Base-by-base conservation (phyloP, 2,888 invertebrate genomes). In the Acleris literana region DNA sequence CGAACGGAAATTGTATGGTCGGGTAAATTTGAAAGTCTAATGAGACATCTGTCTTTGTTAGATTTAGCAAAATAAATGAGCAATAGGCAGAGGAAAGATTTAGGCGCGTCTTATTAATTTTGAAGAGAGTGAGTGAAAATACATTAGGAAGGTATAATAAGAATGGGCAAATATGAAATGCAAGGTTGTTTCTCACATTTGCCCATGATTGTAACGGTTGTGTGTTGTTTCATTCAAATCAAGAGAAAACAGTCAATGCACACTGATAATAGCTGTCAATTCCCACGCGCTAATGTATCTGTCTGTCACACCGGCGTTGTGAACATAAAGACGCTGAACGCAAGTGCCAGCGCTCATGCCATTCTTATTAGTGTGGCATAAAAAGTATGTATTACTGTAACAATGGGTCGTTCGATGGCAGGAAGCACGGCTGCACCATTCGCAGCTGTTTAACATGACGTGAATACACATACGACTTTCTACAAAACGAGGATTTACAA, bases 341-440 rank as follows among this genome's bases (percentile, higher is more conserved):
- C 69, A 70, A 73, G 74, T 76, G 73, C 69, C 63, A 75, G 71
- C 70, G 72, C 72, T 71, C 74, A 69, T 69, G 74, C 73, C 73
- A 74, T 77, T 79, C 74, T 75, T 70, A 80, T 80, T 81, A 82
- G 79, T 76, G 77, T 71, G 79, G 78, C 82, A 82, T 81, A 87
- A 88, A 88, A 86, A 86, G 76, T 79, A 77, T 76, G 76, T 79
- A 72, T 76, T 81, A 77, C 71, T 75, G 74, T 80, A 84, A 90
- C 89, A 90, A 90, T 90, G 79, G 86, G 79, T 83, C 81, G 83
- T 82, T 83, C 82, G 82, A 78, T 74, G 83, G 77, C 89, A 89
- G 90, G 90, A 90, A 89, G 85, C 84, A 76, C 84, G 85, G 82
- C 81, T 84, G 84, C 77, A 75, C 69, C 70, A 76, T 72, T 73